These are phyloP conservation scores for Cebidichthys violaceus DNA, from an alignment of 2,113 vertebrate genomes.

Conservation along the genomic window DNA sequence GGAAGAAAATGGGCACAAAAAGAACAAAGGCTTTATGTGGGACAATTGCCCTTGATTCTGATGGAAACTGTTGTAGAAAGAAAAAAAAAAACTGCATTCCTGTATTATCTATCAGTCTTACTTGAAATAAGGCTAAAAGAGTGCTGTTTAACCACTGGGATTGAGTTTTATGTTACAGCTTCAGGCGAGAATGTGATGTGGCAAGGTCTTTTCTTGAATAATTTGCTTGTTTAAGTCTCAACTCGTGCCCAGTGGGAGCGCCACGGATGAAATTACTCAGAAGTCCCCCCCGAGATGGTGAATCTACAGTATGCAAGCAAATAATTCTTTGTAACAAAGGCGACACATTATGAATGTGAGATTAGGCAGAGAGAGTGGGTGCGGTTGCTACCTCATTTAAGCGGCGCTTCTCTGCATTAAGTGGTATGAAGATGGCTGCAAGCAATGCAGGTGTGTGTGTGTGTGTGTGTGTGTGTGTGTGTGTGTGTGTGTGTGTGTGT, in stretches of 20 bases:
- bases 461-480: constrained; percentile 52
- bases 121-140: constrained; percentile 39
- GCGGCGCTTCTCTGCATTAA: constrained; percentile 78
- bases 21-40: constrained; percentile 58
- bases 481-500: background rate
- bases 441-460: constrained; percentile 80
- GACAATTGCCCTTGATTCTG: constrained; percentile 51
- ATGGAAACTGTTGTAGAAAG: constrained; percentile 21
- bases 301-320: constrained; percentile 70
- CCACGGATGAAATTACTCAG: constrained; percentile 66
- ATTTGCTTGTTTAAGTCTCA: constrained; percentile 73
- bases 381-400: constrained; percentile 72
- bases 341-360: constrained; percentile 72
- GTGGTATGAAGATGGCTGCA: constrained; percentile 79
- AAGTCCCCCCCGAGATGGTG: constrained; percentile 62
- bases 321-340: constrained; percentile 67
- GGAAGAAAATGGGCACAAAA: constrained; percentile 32
- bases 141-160: constrained; percentile 46
- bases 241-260: constrained; percentile 54
- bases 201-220: constrained; percentile 70
- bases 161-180: constrained; percentile 60
- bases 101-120: constrained; percentile 10
- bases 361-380: constrained; percentile 70
- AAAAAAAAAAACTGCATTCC: background rate
- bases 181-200: constrained; percentile 61